phyloP scores from a whole-genome alignment of 2,113 vertebrate genomes.

The Caretta caretta region DNA sequence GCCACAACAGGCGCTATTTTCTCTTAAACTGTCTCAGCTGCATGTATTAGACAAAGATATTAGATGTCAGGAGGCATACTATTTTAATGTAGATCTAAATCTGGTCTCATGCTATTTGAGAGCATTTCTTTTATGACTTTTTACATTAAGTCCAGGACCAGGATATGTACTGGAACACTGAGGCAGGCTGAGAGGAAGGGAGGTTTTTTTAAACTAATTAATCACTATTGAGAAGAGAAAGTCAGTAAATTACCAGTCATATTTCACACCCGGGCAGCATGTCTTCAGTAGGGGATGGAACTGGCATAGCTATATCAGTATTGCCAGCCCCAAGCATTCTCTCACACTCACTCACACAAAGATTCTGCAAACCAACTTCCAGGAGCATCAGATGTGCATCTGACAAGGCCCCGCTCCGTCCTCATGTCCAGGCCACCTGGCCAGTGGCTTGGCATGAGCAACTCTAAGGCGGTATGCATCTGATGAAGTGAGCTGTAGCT shows the following conservation, averaged over 20 bases:
- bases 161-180: neutral
- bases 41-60: neutral
- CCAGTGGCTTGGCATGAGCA: too few relatives aligned
- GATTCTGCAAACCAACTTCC: neutral
- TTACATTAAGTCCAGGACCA: neutral
- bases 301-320: neutral
- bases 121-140: neutral
- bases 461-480: too few relatives aligned
- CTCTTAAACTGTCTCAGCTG: neutral
- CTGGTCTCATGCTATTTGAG: neutral
- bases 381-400: too few relatives aligned
- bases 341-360: too few relatives aligned
- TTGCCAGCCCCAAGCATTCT: neutral
- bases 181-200: neutral
- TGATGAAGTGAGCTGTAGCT: too few relatives aligned
- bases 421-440: too few relatives aligned
- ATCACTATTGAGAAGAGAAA: neutral
- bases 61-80: neutral
- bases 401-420: too few relatives aligned
- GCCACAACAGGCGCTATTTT: neutral
- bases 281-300: neutral
- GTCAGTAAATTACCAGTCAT: neutral
- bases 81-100: neutral
- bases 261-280: neutral
- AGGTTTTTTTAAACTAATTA: neutral